Evolutionary conservation across 2,797 vertebrate genomes (phyloP).

Genomic region (Hoplostethus mediterraneus): DNA sequence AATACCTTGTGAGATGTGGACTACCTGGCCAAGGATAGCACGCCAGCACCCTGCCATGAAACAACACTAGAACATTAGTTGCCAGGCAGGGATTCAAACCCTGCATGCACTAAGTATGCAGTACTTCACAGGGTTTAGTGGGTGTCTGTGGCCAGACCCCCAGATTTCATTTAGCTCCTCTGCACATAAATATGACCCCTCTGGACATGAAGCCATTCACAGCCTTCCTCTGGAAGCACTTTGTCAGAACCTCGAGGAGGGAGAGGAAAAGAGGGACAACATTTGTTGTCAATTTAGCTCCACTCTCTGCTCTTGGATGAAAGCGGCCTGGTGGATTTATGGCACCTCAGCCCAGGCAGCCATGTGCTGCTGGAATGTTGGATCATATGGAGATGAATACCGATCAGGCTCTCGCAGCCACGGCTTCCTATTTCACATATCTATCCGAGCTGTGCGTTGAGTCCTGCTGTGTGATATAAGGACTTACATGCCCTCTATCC

Average conservation of each 20-base stretch:
- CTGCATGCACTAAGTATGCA: constrained; percentile 5
- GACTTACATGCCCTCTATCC: constrained; percentile 18
- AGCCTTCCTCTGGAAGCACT: constrained; percentile 61
- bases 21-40: constrained; percentile 23
- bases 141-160: neutral
- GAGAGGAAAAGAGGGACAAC: constrained; percentile 45
- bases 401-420: constrained; percentile 26
- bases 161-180: constrained; percentile 24
- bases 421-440: constrained; percentile 38
- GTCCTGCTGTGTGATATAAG: neutral
- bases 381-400: constrained; percentile 44
- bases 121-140: neutral
- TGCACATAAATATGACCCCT: constrained; percentile 41
- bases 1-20: neutral
- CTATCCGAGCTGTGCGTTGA: constrained; percentile 8
- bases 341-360: constrained; percentile 46
- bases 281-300: constrained; percentile 78
- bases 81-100: constrained; percentile 37
- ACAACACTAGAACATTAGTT: constrained; percentile 21
- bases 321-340: constrained; percentile 69
- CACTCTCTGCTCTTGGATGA: constrained; percentile 56
- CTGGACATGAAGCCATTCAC: constrained; percentile 32
- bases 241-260: constrained; percentile 49
- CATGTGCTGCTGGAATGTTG: constrained; percentile 65
- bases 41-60: constrained; percentile 2